These are phyloP conservation scores for Drosophila multiciliata DNA, from an alignment of 2,888 invertebrate genomes.

Conservation along the genomic window DNA sequence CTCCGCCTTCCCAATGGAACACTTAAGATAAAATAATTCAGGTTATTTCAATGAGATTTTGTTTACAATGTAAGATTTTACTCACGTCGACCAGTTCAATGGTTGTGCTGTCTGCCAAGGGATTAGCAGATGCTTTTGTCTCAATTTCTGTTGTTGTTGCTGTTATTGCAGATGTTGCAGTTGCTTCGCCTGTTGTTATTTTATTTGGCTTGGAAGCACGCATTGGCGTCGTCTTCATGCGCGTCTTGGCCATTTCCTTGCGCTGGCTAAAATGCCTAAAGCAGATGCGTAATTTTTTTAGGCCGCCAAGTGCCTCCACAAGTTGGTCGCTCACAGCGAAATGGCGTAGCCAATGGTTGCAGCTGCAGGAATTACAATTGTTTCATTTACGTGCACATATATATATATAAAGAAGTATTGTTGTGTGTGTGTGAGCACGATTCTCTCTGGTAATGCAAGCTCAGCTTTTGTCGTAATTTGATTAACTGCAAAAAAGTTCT, in stretches of 20 bases:
- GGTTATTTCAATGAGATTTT: background rate
- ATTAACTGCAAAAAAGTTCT: conserved; percentile 27
- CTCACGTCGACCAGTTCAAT: conserved; percentile 64
- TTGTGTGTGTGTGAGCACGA: conserved; percentile 5
- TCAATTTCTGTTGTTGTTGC: conserved; percentile 1
- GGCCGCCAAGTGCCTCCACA: conserved; percentile 69
- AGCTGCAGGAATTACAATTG: conserved; percentile 70
- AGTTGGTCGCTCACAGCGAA: conserved; percentile 69
- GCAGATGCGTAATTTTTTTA: conserved; percentile 78
- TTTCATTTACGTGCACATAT: conserved; percentile 19
- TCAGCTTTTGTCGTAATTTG: conserved; percentile 43
- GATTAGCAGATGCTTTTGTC: conserved; percentile 38
- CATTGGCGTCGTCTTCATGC: conserved; percentile 82
- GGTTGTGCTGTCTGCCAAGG: conserved; percentile 59
- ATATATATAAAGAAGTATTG: background rate
- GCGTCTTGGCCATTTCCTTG: conserved; percentile 81
- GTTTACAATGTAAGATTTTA: conserved; percentile 3
- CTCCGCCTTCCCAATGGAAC: conserved; percentile 26
- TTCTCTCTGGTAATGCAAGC: conserved; percentile 53
- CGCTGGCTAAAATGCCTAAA: conserved; percentile 72
- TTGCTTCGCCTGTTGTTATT: conserved; percentile 22
- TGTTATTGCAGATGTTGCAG: background rate
- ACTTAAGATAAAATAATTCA: conserved; percentile 21
- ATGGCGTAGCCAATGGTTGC: conserved; percentile 78
- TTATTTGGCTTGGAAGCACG: conserved; percentile 72